Evolutionary conservation across 2,888 invertebrate species (phyloP).

Genomic region (Thereva unica): DNA sequence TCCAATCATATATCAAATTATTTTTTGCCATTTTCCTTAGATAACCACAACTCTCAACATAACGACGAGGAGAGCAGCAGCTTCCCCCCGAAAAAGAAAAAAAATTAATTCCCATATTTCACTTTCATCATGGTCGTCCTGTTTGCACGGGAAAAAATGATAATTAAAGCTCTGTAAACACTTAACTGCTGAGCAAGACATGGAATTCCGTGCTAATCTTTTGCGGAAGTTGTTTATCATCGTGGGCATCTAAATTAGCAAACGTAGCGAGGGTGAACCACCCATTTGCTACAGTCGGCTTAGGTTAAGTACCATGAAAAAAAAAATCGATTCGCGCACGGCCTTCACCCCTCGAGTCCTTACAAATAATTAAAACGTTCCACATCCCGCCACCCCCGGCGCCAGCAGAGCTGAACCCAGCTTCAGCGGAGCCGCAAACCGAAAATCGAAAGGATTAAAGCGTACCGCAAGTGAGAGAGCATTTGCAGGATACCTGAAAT

Average conservation of each 20-base stretch:
- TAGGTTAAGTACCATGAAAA: slow-evolving; percentile 10
- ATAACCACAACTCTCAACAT: background rate
- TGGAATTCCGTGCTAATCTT: slow-evolving; percentile 28
- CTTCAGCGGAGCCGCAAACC: background rate
- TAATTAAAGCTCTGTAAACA: slow-evolving; percentile 18
- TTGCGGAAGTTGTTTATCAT: slow-evolving; percentile 27
- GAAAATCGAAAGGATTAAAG: slow-evolving; percentile 14
- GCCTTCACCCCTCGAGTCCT: slow-evolving; percentile 18
- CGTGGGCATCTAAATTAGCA: slow-evolving; percentile 24
- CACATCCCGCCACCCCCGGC: slow-evolving; percentile 4
- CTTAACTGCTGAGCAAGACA: slow-evolving; percentile 27
- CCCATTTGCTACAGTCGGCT: background rate
- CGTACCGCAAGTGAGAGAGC: background rate
- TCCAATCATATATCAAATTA: no score
- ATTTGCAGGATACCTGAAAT: slow-evolving; percentile 10
- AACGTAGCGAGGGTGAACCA: background rate
- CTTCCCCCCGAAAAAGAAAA: background rate
- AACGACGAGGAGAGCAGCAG: background rate
- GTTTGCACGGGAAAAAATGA: slow-evolving; percentile 23
- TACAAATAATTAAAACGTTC: slow-evolving; percentile 26
- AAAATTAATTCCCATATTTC: slow-evolving; percentile 28
- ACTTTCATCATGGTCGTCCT: slow-evolving; percentile 8
- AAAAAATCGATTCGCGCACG: slow-evolving; percentile 25
- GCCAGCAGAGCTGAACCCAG: no score
- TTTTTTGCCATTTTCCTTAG: no score